A percentile compares a stretch with the other conserved stretches of the same genome.
These are phyloP conservation scores for Micromys minutus DNA, from an alignment of 2,113 vertebrate species.

Conservation along the genomic window DNA sequence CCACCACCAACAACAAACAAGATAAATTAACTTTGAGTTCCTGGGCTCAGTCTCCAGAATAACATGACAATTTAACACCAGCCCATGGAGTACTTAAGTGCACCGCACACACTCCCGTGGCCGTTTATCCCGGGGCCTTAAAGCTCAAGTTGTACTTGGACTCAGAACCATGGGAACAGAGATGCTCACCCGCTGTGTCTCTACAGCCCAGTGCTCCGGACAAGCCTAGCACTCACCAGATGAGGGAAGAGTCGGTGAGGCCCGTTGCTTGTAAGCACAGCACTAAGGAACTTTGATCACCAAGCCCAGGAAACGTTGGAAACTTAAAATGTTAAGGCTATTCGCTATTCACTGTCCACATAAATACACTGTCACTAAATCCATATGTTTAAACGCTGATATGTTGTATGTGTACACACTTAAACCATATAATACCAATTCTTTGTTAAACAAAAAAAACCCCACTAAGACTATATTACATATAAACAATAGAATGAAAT, in stretches of 20 bases:
- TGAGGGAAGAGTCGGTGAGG: neutral
- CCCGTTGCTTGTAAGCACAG: neutral
- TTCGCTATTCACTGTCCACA: too few species aligned
- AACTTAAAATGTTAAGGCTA: neutral
- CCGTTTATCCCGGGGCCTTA: neutral
- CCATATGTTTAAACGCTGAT: neutral
- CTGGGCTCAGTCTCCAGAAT: neutral
- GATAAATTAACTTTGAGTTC: neutral
- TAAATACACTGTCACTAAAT: neutral
- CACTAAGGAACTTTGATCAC: neutral
- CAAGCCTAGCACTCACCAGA: neutral
- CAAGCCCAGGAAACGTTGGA: neutral
- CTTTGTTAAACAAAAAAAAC: slow-evolving; percentile 54
- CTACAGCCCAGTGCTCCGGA: neutral
- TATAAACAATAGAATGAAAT: neutral
- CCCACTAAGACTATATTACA: neutral
- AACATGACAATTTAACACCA: neutral
- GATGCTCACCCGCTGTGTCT: neutral
- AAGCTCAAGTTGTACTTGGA: neutral
- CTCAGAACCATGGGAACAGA: neutral
- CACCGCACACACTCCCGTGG: too few species aligned
- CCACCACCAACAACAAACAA: neutral
- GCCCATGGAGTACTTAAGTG: neutral
- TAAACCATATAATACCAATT: neutral
- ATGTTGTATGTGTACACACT: neutral